Percentiles rank a stretch among this genome's conserved stretches.
Conservation (phyloP, 2,113 vertebrate genomes). For the Ivindomyrus marchei region DNA sequence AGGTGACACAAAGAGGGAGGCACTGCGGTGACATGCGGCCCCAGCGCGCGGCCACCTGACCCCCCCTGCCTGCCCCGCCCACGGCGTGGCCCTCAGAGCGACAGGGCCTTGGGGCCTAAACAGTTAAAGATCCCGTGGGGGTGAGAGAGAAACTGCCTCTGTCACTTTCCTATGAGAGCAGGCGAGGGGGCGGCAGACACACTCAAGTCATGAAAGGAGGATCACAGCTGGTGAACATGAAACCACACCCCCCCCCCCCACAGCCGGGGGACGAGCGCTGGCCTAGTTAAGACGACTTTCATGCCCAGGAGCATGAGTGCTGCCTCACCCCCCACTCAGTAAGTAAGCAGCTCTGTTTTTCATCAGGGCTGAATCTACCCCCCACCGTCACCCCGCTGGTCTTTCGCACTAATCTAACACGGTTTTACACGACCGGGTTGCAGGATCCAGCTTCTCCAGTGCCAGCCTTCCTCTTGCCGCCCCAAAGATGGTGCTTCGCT, state of each 20-base stretch:
- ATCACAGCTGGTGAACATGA: background rate
- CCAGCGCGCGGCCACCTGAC: too few relatives aligned
- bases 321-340: background rate
- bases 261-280: conserved; percentile 6
- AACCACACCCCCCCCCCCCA: background rate
- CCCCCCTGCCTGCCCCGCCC: background rate
- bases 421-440: background rate
- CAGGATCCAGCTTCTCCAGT: background rate
- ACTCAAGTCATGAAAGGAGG: background rate
- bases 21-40: background rate
- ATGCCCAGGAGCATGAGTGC: background rate
- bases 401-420: background rate
- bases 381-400: background rate
- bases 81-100: background rate
- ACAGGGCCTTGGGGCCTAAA: background rate
- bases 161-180: background rate
- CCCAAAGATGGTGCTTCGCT: background rate
- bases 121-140: background rate
- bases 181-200: background rate
- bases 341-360: background rate
- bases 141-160: background rate
- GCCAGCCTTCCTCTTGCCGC: background rate
- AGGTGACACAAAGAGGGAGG: background rate
- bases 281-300: conserved; percentile 3
- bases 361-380: background rate